These are phyloP conservation scores for Aurelia coerulea DNA, from an alignment of 30 jellyfish, hydroid and myxozoan genomes.

Conservation along the genomic window DNA sequence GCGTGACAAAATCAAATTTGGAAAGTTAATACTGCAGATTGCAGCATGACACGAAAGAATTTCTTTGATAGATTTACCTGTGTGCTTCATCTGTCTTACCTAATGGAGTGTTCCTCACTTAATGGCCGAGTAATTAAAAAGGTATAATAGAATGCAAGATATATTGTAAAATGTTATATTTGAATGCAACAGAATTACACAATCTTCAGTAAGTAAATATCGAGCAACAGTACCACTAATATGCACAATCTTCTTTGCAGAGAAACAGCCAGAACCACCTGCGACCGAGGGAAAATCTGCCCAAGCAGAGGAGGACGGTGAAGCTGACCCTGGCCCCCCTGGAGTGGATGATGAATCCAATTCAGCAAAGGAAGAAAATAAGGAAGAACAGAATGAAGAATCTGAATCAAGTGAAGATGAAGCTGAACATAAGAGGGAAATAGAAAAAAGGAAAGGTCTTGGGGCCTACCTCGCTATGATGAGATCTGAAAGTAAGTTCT, in stretches of 20 bases:
- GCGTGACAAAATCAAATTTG: too few species aligned
- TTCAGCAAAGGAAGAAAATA: not conserved
- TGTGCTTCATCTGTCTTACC: too few species aligned
- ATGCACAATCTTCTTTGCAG: not conserved
- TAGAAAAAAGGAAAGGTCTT: conserved; percentile 5
- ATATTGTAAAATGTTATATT: too few species aligned
- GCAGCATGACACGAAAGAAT: too few species aligned
- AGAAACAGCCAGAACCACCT: not conserved
- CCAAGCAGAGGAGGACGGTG: conserved; percentile 47
- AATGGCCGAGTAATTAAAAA: too few species aligned
- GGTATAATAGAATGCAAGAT: too few species aligned
- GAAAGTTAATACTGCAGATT: too few species aligned
- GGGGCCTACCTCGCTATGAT: conserved; percentile 23
- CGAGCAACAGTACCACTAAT: too few species aligned
- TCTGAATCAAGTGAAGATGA: conserved; percentile 27
- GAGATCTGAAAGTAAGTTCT: conserved; percentile 22
- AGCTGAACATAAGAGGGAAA: not conserved
- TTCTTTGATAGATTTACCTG: too few species aligned
- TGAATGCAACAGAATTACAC: too few species aligned
- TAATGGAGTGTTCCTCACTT: too few species aligned
- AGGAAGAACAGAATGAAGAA: not conserved
- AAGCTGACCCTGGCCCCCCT: conserved; percentile 64
- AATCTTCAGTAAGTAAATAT: too few species aligned
- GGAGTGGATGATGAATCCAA: conserved; percentile 35
- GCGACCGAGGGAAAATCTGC: not conserved